Evolutionary conservation across 2,113 vertebrate species (phyloP).

Genomic region (Sisor rabdophorus): DNA sequence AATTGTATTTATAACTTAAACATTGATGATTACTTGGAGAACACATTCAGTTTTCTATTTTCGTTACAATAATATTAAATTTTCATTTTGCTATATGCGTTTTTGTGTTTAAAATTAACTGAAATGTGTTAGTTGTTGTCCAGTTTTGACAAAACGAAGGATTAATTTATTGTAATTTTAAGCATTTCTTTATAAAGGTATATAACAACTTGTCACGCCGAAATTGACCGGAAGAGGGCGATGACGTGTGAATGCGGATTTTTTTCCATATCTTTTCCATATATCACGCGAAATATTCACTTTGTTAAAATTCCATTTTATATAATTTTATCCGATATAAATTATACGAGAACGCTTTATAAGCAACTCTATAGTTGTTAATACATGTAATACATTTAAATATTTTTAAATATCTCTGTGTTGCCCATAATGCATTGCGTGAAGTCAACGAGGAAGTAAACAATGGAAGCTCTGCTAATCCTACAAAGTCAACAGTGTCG

Average conservation of each 20-base stretch:
- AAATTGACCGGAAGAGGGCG: neutral
- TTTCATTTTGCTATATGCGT: neutral
- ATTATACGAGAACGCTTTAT: too few relatives aligned
- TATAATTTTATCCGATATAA: too few relatives aligned
- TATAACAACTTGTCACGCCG: neutral
- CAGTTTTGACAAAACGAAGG: too few relatives aligned
- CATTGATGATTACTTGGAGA: too few relatives aligned
- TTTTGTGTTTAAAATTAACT: neutral
- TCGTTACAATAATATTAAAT: neutral
- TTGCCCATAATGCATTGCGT: constrained; percentile 54
- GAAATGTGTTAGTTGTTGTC: too few relatives aligned
- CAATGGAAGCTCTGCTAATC: neutral
- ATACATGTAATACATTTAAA: neutral
- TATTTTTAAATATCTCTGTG: neutral
- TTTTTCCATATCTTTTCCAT: neutral
- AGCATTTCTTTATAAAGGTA: too few relatives aligned
- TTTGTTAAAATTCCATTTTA: too few relatives aligned
- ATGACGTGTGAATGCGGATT: neutral
- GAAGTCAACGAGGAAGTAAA: neutral
- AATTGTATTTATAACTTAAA: too few relatives aligned
- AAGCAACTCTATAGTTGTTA: neutral
- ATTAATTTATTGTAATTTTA: too few relatives aligned
- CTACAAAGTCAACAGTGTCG: neutral
- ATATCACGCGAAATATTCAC: too few relatives aligned
- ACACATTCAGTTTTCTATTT: neutral